These are phyloP conservation scores for Onychostruthus taczanowskii DNA, from an alignment of 2,113 vertebrate species.

Conservation along the genomic window DNA sequence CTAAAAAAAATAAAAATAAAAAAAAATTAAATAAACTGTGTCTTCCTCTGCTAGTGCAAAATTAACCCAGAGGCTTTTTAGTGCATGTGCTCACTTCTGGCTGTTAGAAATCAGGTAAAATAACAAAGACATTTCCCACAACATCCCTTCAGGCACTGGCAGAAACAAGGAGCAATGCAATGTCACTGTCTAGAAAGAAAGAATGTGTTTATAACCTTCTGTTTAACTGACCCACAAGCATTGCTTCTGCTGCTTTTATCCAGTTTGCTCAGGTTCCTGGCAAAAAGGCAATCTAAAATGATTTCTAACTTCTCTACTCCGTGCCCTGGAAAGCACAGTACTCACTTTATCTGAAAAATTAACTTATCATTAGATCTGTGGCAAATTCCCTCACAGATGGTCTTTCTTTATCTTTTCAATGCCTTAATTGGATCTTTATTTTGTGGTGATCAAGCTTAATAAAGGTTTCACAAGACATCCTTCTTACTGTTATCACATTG, in stretches of 20 bases:
- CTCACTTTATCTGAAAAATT: slow-evolving; percentile 1
- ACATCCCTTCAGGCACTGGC: not conserved
- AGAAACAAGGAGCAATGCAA: not conserved
- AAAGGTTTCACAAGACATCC: not conserved
- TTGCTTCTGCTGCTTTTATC: not conserved
- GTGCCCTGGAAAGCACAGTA: not conserved
- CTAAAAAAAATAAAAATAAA: not conserved
- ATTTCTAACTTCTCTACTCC: not conserved
- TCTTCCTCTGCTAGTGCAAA: not conserved
- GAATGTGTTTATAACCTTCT: not conserved
- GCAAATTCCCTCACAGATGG: slow-evolving; percentile 64
- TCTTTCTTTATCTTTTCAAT: slow-evolving; percentile 43
- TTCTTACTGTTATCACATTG: not conserved
- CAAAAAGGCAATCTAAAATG: not conserved
- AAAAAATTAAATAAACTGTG: not conserved
- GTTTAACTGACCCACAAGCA: not conserved
- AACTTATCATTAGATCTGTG: slow-evolving; percentile 36
- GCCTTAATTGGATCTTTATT: slow-evolving; percentile 56
- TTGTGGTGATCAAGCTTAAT: slow-evolving; percentile 30
- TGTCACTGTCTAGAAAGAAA: not conserved
- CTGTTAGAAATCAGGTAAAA: not conserved
- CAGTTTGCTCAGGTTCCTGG: not conserved
- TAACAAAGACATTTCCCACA: not conserved
- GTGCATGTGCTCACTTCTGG: not conserved
- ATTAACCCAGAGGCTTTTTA: not conserved